Base-by-base conservation (phyloP, 2,888 invertebrate genomes). In the Megaustenia siamemsis region DNA sequence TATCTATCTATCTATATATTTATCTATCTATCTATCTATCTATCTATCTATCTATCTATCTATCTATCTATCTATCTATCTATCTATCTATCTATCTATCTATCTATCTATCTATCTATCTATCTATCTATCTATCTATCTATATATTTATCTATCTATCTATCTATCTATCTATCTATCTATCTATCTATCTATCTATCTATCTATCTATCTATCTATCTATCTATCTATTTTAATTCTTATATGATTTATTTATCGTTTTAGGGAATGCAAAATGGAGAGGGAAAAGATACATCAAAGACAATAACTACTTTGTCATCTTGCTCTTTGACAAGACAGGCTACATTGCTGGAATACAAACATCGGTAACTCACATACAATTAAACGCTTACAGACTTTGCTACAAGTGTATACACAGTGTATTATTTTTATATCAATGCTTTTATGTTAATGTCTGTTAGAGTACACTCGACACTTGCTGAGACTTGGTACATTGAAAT, bases 331-430 rank as follows among this genome's bases (percentile, higher is more conserved):
- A 93, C 81, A 87, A 87, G 10, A 91, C 92, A 69, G 94, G 94
- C 12, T 91, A 90, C 87, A 93, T 94, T 38, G 93, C 94, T 45
- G 94, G 94, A 40, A 92, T 93, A 5, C 93, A 93, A 86, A 89
- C 90, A 53, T 91, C 91, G 81, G 93, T 93, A 88, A 86, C 89
- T 76, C 28, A 32, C 21, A n/a, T n/a, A n/a, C n/a, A n/a, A n/a
- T n/a, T n/a, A n/a, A n/a, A n/a, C n/a, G n/a, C n/a, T n/a, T n/a
- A n/a, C n/a, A n/a, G n/a, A n/a, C n/a, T n/a, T n/a, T n/a, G n/a
- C n/a, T n/a, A n/a, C n/a, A n/a, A n/a, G n/a, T n/a, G n/a, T n/a
- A n/a, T n/a, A n/a, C n/a, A n/a, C n/a, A n/a, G n/a, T n/a, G n/a
- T n/a, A n/a, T n/a, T n/a, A n/a, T n/a, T n/a, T n/a, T n/a, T n/a